Evolutionary conservation across 2,113 vertebrate genomes (phyloP).

Genomic region (Gymnocephalus cernua): DNA sequence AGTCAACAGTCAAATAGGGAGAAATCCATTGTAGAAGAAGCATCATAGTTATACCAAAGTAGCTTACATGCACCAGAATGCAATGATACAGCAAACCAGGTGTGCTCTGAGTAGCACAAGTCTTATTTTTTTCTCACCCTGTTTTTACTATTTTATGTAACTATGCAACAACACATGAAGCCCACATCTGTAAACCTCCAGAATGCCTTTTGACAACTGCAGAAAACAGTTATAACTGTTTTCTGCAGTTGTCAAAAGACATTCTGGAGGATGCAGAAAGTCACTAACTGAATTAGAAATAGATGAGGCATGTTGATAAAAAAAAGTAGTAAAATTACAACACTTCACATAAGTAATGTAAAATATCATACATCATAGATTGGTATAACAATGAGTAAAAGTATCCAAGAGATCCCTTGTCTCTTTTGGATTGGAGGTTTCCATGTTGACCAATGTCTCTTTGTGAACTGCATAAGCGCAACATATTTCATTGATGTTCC

Average conservation of each 20-base stretch:
- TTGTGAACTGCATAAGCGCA: constrained; percentile 25
- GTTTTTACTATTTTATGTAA: background rate
- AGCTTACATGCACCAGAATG: constrained; percentile 28
- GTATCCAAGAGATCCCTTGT: background rate
- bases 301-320: background rate
- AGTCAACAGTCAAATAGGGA: constrained; percentile 43
- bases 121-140: background rate
- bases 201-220: no score
- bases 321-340: constrained; percentile 24
- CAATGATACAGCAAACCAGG: background rate
- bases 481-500: background rate
- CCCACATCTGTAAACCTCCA: constrained; percentile 15
- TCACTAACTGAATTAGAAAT: constrained; percentile 18
- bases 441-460: background rate
- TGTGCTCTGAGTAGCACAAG: background rate
- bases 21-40: constrained; percentile 4
- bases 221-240: no score
- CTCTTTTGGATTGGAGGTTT: constrained; percentile 12
- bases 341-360: constrained; percentile 1
- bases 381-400: background rate
- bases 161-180: background rate
- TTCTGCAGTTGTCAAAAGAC: constrained; percentile 47
- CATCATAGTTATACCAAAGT: background rate
- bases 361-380: background rate
- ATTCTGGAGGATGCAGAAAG: constrained; percentile 44